Conservation (phyloP, 2,797 vertebrate species). For the Sternotherus odoratus region DNA sequence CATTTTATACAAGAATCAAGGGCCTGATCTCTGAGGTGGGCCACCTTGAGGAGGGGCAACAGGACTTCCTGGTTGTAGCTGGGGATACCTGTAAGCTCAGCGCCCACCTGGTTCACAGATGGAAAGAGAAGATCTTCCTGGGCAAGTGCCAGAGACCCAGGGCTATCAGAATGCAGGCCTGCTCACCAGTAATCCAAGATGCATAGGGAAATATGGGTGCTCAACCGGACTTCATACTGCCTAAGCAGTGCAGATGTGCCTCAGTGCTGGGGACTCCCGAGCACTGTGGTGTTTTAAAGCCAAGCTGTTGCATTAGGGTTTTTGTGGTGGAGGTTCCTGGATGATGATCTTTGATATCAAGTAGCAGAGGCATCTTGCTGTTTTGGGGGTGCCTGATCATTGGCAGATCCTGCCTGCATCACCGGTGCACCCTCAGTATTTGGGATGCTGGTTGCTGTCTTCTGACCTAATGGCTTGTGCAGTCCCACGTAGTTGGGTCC, state of each 20-base stretch:
- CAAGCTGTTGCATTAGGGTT: background rate
- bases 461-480: fast-evolving
- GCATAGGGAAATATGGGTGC: background rate
- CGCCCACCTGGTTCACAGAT: background rate
- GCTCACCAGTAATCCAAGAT: background rate
- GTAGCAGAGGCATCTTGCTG: background rate
- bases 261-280: background rate
- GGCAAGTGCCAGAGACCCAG: background rate
- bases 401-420: background rate
- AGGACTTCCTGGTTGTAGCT: background rate
- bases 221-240: background rate
- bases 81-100: background rate
- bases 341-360: background rate
- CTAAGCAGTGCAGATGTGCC: background rate
- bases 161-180: background rate
- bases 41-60: background rate
- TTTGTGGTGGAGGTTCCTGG: background rate
- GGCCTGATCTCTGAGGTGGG: background rate
- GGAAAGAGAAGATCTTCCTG: background rate
- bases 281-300: background rate
- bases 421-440: background rate
- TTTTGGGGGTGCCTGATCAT: too few relatives aligned
- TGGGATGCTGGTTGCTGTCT: background rate
- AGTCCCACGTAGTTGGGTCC: background rate
- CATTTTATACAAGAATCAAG: background rate